Conservation (phyloP, 2,888 invertebrate species). For the Epiblema foenella region DNA sequence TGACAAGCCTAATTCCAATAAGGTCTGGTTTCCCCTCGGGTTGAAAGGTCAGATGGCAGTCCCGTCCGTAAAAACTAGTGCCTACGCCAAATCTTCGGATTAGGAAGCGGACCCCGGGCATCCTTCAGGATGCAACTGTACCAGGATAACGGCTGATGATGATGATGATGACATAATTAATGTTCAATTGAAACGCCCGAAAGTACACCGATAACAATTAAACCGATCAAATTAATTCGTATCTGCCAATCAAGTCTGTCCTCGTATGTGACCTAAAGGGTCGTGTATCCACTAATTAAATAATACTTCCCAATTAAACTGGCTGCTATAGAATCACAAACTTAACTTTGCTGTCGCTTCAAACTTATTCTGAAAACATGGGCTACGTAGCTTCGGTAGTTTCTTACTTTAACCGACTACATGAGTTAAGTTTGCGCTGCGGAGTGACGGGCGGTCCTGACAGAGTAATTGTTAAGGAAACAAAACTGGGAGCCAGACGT, state of each 20-base stretch:
- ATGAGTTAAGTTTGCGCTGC: slow-evolving; percentile 15
- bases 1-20: no score
- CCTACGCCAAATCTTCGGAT: no score
- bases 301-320: slow-evolving; percentile 21
- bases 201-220: not conserved
- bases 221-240: slow-evolving; percentile 18
- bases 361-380: not conserved
- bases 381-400: not conserved
- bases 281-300: slow-evolving; percentile 10
- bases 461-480: slow-evolving; percentile 38
- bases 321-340: slow-evolving; percentile 1
- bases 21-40: no score
- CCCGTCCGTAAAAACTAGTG: no score
- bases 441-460: slow-evolving; percentile 22
- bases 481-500: slow-evolving; percentile 28
- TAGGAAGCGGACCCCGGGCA: no score
- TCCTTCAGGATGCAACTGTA: no score
- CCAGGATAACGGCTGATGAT: no score
- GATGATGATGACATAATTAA: no score
- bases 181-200: not conserved
- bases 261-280: slow-evolving; percentile 6
- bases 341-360: slow-evolving; percentile 12
- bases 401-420: slow-evolving; percentile 16
- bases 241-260: slow-evolving; percentile 10
- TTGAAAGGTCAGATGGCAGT: no score